phyloP scores from a whole-genome alignment of 2,113 vertebrate genomes.

The Coptodon rendalli region DNA sequence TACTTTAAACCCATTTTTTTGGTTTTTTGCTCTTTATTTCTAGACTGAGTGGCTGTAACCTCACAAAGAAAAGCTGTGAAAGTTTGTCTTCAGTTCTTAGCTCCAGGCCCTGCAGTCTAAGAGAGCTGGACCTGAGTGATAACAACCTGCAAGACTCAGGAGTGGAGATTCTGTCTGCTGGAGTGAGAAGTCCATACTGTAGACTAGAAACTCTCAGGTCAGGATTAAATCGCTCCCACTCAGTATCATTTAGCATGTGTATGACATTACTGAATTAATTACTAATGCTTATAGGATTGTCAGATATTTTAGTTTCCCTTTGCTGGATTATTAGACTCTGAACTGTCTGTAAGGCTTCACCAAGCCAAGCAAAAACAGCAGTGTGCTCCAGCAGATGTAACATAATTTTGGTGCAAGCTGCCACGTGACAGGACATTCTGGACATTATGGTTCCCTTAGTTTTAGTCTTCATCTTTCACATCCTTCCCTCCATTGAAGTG shows the following conservation, averaged over 20 bases:
- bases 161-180: no score
- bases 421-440: accelerated
- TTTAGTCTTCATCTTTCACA: neutral
- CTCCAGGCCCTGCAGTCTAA: no score
- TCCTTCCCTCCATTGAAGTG: accelerated
- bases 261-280: accelerated
- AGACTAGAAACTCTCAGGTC: no score
- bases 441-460: accelerated
- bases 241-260: accelerated
- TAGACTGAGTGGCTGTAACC: neutral
- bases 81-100: neutral
- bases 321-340: accelerated
- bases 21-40: neutral
- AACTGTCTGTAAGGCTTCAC: neutral
- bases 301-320: accelerated
- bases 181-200: no score
- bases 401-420: no score
- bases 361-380: accelerated
- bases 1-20: neutral
- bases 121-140: no score
- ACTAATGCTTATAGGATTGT: neutral
- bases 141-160: no score
- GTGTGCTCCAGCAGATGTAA: neutral
- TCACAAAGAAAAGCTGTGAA: neutral
- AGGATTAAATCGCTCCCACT: no score